Conservation (phyloP, 1,140 invertebrate species). For the Bombus picipes region DNA sequence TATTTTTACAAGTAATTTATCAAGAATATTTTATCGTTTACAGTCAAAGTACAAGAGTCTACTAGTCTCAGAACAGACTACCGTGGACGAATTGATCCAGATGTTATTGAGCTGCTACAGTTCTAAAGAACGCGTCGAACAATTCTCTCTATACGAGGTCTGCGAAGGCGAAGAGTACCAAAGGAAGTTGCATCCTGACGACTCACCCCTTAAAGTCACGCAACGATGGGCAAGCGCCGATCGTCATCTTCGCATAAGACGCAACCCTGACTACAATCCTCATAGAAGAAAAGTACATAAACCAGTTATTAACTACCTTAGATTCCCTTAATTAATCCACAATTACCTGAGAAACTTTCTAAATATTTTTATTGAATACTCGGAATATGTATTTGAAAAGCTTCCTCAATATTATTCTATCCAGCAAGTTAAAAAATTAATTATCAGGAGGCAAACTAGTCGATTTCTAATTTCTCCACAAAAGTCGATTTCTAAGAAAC, state of each 20-base stretch:
- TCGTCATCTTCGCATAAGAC: constrained; percentile 90
- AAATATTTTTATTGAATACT: neutral
- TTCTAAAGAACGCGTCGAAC: constrained; percentile 90
- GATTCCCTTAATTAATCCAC: neutral
- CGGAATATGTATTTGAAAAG: neutral
- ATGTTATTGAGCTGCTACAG: constrained; percentile 93
- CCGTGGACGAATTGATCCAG: constrained; percentile 93
- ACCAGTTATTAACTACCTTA: neutral
- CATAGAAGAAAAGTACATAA: constrained; percentile 84
- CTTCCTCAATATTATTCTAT: neutral
- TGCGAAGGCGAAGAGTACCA: constrained; percentile 89
- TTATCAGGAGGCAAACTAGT: neutral
- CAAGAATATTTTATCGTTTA: constrained; percentile 56
- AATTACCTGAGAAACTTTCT: neutral
- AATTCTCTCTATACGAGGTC: constrained; percentile 95
- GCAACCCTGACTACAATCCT: constrained; percentile 89
- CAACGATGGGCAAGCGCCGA: constrained; percentile 87
- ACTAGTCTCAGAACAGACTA: constrained; percentile 93
- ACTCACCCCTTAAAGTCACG: constrained; percentile 92
- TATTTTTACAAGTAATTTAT: neutral
- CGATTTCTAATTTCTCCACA: neutral
- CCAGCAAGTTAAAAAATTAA: neutral
- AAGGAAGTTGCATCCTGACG: constrained; percentile 92
- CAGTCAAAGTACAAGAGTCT: constrained; percentile 96
- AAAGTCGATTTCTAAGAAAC: neutral